phyloP scores from a whole-genome alignment of 2,113 vertebrate genomes.

The Chitala chitala region DNA sequence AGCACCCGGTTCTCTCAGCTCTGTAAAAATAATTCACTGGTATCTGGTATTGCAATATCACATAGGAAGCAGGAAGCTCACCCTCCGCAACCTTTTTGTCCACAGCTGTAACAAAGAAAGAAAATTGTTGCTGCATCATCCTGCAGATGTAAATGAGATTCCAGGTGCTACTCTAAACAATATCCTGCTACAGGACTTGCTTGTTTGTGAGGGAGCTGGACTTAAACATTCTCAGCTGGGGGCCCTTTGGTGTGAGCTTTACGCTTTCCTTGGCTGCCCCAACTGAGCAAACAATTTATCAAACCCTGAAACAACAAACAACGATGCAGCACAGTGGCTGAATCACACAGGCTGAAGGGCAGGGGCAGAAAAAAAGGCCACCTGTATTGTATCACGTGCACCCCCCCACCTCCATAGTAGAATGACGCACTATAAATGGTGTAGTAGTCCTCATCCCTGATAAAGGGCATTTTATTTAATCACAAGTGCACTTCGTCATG shows the following conservation, averaged over 20 bases:
- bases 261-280: conserved; percentile 48
- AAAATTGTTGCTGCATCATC: neutral
- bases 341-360: no score
- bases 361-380: no score
- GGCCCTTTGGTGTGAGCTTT: conserved; percentile 30
- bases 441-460: no score
- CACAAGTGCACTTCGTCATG: no score
- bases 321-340: no score
- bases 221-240: conserved; percentile 32
- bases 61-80: conserved; percentile 2
- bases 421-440: no score
- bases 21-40: neutral
- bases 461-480: no score
- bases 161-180: conserved; percentile 34
- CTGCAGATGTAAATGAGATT: conserved; percentile 23
- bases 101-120: neutral
- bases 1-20: neutral
- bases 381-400: no score
- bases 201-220: conserved; percentile 42
- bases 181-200: conserved; percentile 35
- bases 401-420: no score
- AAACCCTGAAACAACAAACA: conserved; percentile 58
- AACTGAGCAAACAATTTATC: conserved; percentile 69
- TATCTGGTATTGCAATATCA: neutral
- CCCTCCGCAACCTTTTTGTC: neutral